Evolutionary conservation across 2,888 invertebrate species (phyloP).

Genomic region (Drosophila merina): DNA sequence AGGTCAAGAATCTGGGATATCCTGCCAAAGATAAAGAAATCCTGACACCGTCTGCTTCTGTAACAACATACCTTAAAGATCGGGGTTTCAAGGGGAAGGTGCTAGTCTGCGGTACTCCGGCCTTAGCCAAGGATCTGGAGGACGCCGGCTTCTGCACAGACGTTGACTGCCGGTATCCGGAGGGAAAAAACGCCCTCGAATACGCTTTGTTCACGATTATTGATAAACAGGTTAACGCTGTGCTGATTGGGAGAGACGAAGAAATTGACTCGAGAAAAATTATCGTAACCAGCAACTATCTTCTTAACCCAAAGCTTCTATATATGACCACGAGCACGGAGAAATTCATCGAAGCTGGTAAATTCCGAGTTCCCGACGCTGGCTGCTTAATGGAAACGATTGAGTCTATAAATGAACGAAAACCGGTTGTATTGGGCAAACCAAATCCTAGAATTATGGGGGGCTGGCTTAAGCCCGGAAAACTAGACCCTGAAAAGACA

Average conservation of each 20-base stretch:
- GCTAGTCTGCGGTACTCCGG: slow-evolving; percentile 50
- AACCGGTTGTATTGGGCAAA: slow-evolving; percentile 59
- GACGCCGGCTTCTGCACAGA: slow-evolving; percentile 33
- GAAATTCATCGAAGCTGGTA: slow-evolving; percentile 14
- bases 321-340: slow-evolving; percentile 55
- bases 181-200: not conserved
- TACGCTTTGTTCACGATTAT: slow-evolving; percentile 22
- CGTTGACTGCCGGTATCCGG: not conserved
- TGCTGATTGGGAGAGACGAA: slow-evolving; percentile 55
- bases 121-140: slow-evolving; percentile 44
- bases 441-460: slow-evolving; percentile 57
- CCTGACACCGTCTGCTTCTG: slow-evolving; percentile 33
- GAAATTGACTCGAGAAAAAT: slow-evolving; percentile 38
- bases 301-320: slow-evolving; percentile 25
- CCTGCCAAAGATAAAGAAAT: slow-evolving; percentile 18
- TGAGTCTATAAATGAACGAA: slow-evolving; percentile 39
- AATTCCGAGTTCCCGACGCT: slow-evolving; percentile 43
- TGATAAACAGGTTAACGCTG: slow-evolving; percentile 57
- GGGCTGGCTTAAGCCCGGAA: slow-evolving; percentile 15
- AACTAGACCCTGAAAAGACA: slow-evolving; percentile 53
- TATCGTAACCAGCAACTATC: slow-evolving; percentile 49
- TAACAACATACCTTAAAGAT: slow-evolving; percentile 41
- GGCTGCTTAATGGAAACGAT: slow-evolving; percentile 52
- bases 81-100: slow-evolving; percentile 52
- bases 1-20: slow-evolving; percentile 44